Evolutionary conservation across 2,888 invertebrate genomes (phyloP).

Genomic region (Cephus pulcher): DNA sequence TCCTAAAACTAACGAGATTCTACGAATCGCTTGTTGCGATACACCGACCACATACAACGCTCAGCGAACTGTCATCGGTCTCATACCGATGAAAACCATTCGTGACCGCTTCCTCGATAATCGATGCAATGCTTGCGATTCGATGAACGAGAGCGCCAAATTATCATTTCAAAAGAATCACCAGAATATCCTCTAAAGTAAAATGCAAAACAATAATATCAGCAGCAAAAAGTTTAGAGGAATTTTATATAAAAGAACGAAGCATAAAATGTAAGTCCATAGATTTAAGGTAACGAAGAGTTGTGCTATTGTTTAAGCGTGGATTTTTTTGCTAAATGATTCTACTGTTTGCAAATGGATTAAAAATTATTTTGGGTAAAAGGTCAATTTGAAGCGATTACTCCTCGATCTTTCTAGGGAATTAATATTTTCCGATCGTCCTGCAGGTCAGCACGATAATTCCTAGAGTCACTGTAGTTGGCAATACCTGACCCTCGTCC

Average conservation of each 20-base stretch:
- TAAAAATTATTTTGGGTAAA: not conserved
- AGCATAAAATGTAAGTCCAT: not conserved
- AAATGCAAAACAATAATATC: not conserved
- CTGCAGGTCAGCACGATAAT: not conserved
- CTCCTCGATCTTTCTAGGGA: not conserved
- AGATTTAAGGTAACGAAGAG: not conserved
- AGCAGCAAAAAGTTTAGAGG: not conserved
- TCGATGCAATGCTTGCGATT: not conserved
- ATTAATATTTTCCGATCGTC: not conserved
- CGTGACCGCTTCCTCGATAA: slow-evolving; percentile 1
- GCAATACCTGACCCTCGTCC: not conserved
- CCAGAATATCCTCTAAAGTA: not conserved
- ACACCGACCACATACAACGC: not conserved
- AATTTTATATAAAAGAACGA: not conserved
- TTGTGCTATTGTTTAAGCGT: not conserved
- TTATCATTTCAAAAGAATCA: not conserved
- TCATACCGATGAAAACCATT: slow-evolving; percentile 1
- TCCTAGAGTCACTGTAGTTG: not conserved
- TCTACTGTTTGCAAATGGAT: not conserved
- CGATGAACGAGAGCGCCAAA: not conserved
- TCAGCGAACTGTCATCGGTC: not conserved
- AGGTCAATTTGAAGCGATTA: not conserved
- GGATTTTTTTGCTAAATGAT: not conserved
- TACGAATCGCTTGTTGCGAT: not conserved
- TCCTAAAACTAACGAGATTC: not conserved